These are phyloP conservation scores for Ethmia dodecea DNA, from an alignment of 2,888 invertebrate species.

Conservation along the genomic window DNA sequence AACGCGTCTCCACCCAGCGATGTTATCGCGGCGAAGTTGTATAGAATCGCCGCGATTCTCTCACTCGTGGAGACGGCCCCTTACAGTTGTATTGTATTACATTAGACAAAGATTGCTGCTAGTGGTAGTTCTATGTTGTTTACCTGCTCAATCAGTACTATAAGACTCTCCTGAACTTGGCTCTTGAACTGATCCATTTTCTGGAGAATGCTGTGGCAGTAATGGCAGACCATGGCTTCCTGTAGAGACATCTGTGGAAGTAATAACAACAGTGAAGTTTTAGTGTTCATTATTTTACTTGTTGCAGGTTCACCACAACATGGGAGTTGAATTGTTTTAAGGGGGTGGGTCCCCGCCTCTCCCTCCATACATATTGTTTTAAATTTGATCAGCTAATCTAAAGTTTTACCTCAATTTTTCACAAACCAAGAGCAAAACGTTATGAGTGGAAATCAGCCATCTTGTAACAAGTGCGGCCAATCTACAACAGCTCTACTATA, in stretches of 20 bases:
- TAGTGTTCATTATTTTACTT: background rate
- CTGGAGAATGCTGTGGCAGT: conserved; percentile 42
- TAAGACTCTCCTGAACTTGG: conserved; percentile 33
- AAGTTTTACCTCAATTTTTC: background rate
- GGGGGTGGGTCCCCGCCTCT: no score
- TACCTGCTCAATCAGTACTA: conserved; percentile 35
- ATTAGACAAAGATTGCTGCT: background rate
- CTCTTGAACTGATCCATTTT: conserved; percentile 40
- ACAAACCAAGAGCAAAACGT: background rate
- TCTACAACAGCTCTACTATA: conserved; percentile 29
- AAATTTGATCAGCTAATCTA: background rate
- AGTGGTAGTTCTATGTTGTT: background rate
- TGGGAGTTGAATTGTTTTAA: no score
- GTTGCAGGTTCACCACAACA: background rate
- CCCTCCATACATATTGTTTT: background rate
- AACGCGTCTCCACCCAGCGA: background rate
- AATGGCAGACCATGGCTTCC: conserved; percentile 31
- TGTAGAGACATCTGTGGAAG: background rate
- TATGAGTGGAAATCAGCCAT: no score
- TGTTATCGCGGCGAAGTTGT: background rate
- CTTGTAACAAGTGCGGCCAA: conserved; percentile 32
- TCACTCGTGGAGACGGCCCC: background rate
- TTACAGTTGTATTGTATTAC: background rate
- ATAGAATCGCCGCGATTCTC: background rate
- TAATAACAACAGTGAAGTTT: no score